Evolutionary conservation across 2,797 vertebrate species (phyloP).

Genomic region (Enteromius radiatus): DNA sequence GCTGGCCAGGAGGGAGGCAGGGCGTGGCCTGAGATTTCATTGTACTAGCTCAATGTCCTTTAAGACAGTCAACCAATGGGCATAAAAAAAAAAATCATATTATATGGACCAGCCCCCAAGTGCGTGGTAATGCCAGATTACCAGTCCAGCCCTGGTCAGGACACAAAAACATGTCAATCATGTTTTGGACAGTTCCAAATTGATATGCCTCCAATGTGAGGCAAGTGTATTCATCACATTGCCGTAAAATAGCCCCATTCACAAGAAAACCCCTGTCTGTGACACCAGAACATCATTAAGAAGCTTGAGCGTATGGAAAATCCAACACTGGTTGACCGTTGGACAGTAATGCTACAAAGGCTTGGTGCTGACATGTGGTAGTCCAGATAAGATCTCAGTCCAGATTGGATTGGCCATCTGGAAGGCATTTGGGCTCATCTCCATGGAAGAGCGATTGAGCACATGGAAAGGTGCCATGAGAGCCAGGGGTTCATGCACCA

Average conservation of each 20-base stretch:
- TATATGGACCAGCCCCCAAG: no score
- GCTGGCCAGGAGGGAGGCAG: no score
- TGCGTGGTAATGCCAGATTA: no score
- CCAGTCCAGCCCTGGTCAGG: no score
- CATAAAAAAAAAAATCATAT: no score
- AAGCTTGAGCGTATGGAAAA: slow-evolving; percentile 21
- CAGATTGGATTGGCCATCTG: slow-evolving; percentile 89
- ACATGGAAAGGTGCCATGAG: slow-evolving; percentile 64
- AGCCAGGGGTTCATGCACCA: slow-evolving; percentile 65
- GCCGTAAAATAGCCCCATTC: background rate
- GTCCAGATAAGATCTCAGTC: slow-evolving; percentile 72
- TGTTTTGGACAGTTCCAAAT: no score
- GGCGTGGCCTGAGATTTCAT: no score
- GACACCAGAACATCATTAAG: slow-evolving; percentile 11
- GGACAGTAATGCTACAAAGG: slow-evolving; percentile 44
- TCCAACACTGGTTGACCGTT: slow-evolving; percentile 27
- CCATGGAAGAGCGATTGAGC: slow-evolving; percentile 67
- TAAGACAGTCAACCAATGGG: no score
- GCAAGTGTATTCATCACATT: background rate
- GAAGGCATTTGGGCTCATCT: slow-evolving; percentile 75
- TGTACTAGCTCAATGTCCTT: no score
- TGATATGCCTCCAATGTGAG: background rate
- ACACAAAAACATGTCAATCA: no score
- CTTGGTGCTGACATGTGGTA: slow-evolving; percentile 75
- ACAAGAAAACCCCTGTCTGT: slow-evolving; percentile 12